Evolutionary conservation across 2,113 vertebrate species (phyloP), one percentile per base, ranked within the genome.

Genomic region (Indri indri): DNA sequence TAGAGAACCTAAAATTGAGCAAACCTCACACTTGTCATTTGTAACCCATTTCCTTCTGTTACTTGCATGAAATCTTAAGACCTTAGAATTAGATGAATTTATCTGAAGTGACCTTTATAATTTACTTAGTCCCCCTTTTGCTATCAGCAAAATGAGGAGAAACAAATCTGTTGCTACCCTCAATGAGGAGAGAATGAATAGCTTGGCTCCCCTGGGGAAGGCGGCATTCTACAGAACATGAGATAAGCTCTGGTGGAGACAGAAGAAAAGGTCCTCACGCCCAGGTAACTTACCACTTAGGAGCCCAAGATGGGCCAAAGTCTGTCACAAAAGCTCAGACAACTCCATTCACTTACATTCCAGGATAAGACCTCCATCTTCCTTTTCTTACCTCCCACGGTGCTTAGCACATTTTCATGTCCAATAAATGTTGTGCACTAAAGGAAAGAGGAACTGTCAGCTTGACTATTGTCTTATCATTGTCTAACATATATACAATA

Each of bases 61-160:
- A 34, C 52, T 93, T 94, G 47, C 30, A 65, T 45, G 34, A 84
- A 95, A 95, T 85, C 81, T 90, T 61, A 66, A 95, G 45, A 92
- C 76, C 95, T 95, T 84, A 40, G 40, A 91, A 25, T 92, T 22
- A 73, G 27, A 65, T 47, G 22, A 73, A 57, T 90, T 80, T 77
- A 84, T 81, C 63, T 70, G 12, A 66, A 16, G 6, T 65, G 73
- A 89, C 57, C 54, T 87, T 84, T 70, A 81, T 30, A 81, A 71
- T 79, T 83, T 71, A 57, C n/a, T 85, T 50, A 70, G n/a, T 59
- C 76, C 88, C 42, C 71, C 40, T 89, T 87, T 68, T 76, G 42
- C 65, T 63, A 59, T 73, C 47, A 92, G 76, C 59, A 96, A 94
- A 92, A 90, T 91, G 63, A 40, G 37, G 25, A 92, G 25, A 92